Evolutionary conservation across 1,140 invertebrate genomes (phyloP), one percentile per base, ranked within the genome.

Genomic region (Anadara kagoshimensis): DNA sequence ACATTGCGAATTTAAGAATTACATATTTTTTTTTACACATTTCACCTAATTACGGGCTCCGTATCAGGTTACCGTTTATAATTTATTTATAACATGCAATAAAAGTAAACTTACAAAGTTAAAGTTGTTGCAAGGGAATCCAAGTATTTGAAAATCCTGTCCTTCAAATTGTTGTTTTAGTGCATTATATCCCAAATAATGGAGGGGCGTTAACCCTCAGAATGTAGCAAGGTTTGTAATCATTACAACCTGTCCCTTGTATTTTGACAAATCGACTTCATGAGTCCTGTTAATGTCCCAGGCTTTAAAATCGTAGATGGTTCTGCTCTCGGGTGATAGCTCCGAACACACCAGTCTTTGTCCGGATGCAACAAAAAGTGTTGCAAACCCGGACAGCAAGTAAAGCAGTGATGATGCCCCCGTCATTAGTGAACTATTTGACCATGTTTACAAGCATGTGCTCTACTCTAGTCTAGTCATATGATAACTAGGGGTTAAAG

Each of bases 121-220:
- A 82, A 92, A 92, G 71, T 91, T 88, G 78, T 92, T 91, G 71
- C 91, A 92, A 14, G 91, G 92, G 74, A 92, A 90, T 16, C 87
- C 91, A 26, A 92, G 80, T 43, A 92, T 84, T 18, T 84, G 82
- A 29, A 92, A 88, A 26, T 82, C 58, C 75, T 67, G 45, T 51
- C 87, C 81, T 47, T 80, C 68, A 73, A 80, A 84, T 47, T 86
- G 71, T 64, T 63, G 75, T 44, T 73, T 85, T 69, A 90, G 81
- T 85, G 87, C 87, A 84, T 89, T 89, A 80, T 89, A 81, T 36
- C 86, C 85, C 20, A 64, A 24, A 75, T 90, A 90, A 75, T 90
- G 89, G 69, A 70, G 26, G 54, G 75, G 71, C 41, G 86, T 88
- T 63, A 83, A 81, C n/a, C 81, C 83, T 86, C 90, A 91, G 79